These are phyloP conservation scores for Macroteleia sp. DNA, from an alignment of 2,888 invertebrate genomes.

Conservation along the genomic window DNA sequence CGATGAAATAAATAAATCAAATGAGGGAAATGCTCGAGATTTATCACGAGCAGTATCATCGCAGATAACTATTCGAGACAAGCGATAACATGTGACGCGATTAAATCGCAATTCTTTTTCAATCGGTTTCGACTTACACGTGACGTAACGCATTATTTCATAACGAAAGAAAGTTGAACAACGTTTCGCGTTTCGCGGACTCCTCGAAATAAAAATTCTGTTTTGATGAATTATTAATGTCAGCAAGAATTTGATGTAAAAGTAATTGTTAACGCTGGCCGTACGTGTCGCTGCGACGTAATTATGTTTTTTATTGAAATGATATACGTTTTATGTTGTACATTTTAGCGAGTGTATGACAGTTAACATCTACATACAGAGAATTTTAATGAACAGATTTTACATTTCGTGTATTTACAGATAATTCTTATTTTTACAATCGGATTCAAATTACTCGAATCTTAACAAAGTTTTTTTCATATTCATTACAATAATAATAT, in stretches of 20 bases:
- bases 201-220: conserved; percentile 11
- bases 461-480: conserved; percentile 1
- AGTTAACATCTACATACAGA: conserved; percentile 12
- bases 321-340: too few species aligned
- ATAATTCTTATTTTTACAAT: conserved; percentile 26
- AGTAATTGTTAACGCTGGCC: conserved; percentile 40
- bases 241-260: conserved; percentile 37
- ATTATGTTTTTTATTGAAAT: conserved; percentile 49
- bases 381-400: conserved; percentile 30
- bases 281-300: conserved; percentile 35
- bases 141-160: conserved; percentile 8
- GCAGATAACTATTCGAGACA: conserved; percentile 1
- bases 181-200: too few species aligned
- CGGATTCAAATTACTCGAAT: not conserved
- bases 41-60: not conserved
- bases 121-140: conserved; percentile 1
- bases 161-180: too few species aligned
- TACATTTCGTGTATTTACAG: conserved; percentile 27
- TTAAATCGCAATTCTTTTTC: conserved; percentile 13
- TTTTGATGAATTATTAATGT: conserved; percentile 43
- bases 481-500: too few species aligned
- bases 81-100: not conserved
- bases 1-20: conserved; percentile 2
- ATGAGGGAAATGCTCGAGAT: not conserved
- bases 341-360: conserved; percentile 6